phyloP scores from a whole-genome alignment of 92 coral and sea anemone species.

The Epizoanthus stellaris region DNA sequence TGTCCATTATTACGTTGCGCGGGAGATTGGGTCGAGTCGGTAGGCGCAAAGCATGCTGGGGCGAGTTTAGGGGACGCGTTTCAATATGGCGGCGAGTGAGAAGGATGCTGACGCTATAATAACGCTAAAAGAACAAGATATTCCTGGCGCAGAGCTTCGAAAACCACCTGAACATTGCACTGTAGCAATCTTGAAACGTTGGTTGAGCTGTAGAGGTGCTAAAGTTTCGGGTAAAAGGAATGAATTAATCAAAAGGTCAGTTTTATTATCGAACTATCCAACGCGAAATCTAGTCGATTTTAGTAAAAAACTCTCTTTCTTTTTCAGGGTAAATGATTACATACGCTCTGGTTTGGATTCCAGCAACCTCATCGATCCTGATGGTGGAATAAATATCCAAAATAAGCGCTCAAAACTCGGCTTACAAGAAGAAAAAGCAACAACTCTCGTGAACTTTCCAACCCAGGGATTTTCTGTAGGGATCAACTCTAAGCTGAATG shows the following conservation, averaged over 20 bases:
- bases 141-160: no score
- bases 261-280: slow-evolving; percentile 19
- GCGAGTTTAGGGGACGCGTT: slow-evolving; percentile 12
- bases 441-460: slow-evolving; percentile 24
- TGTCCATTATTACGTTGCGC: no score
- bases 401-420: slow-evolving; percentile 19
- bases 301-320: slow-evolving; percentile 2
- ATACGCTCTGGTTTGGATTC: slow-evolving; percentile 39
- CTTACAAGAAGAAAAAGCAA: slow-evolving; percentile 7
- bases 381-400: slow-evolving; percentile 31
- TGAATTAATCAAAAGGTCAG: slow-evolving; percentile 50
- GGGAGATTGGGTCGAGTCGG: neutral
- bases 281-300: slow-evolving; percentile 27
- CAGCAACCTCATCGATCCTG: slow-evolving; percentile 29
- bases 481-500: neutral
- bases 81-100: slow-evolving; percentile 16
- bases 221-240: slow-evolving; percentile 46
- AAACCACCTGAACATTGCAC: no score
- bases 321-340: slow-evolving; percentile 54
- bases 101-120: neutral
- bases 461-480: slow-evolving; percentile 24
- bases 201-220: slow-evolving; percentile 48
- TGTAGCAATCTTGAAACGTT: slow-evolving; percentile 28
- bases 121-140: no score
- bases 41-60: slow-evolving; percentile 21